Evolutionary conservation across 2,888 invertebrate genomes (phyloP).

Genomic region (Chymomyza procnemis): DNA sequence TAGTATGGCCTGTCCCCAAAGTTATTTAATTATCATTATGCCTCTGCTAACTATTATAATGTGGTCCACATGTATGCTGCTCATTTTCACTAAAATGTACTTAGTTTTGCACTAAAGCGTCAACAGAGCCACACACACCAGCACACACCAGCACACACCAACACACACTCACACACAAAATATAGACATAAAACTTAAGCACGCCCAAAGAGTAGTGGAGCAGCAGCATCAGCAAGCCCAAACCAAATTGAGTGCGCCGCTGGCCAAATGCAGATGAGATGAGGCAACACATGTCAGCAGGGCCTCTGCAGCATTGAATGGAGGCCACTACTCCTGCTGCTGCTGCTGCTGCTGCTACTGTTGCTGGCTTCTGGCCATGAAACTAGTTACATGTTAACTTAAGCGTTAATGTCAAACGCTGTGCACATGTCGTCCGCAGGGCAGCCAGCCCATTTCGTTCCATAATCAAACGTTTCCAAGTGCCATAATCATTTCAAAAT

Average conservation of each 20-base stretch:
- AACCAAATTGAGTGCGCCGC: background rate
- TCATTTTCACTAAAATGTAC: slow-evolving; percentile 65
- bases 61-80: slow-evolving; percentile 36
- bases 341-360: no score
- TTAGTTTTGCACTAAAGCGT: slow-evolving; percentile 68
- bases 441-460: background rate
- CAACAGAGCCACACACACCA: slow-evolving; percentile 41
- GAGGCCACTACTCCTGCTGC: no score
- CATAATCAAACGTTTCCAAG: slow-evolving; percentile 17
- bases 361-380: background rate
- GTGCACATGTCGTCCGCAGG: slow-evolving; percentile 54
- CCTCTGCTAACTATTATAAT: slow-evolving; percentile 34
- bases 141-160: no score
- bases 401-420: slow-evolving; percentile 58
- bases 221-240: slow-evolving; percentile 7
- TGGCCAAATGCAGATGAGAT: slow-evolving; percentile 6
- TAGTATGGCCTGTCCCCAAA: background rate
- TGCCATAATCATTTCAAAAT: slow-evolving; percentile 40
- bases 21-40: slow-evolving; percentile 63
- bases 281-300: slow-evolving; percentile 24
- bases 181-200: slow-evolving; percentile 68
- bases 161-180: slow-evolving; percentile 45
- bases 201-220: slow-evolving; percentile 33
- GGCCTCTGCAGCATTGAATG: background rate
- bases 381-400: slow-evolving; percentile 53